These are phyloP conservation scores for Matsumyia berberina DNA, from an alignment of 2,888 invertebrate species.

Conservation along the genomic window DNA sequence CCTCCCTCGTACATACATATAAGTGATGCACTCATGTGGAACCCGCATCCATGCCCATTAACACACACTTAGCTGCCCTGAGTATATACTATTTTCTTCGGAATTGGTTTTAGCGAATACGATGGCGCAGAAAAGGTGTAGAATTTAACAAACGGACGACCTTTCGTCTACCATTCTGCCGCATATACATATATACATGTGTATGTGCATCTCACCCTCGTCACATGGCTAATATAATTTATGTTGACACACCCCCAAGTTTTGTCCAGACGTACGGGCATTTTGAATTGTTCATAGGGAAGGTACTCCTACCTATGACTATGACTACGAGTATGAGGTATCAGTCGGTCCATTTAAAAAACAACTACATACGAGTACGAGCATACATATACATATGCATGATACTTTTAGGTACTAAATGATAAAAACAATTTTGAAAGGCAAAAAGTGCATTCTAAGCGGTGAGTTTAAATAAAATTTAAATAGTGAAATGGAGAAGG, in stretches of 20 bases:
- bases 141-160: neutral
- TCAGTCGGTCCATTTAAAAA: conserved; percentile 39
- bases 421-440: neutral
- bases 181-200: conserved; percentile 4
- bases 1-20: neutral
- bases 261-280: conserved; percentile 44
- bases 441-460: neutral
- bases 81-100: neutral
- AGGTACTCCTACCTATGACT: no score
- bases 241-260: conserved; percentile 54
- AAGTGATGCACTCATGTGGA: conserved; percentile 22
- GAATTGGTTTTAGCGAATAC: conserved; percentile 33
- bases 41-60: conserved; percentile 9
- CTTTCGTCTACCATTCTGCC: conserved; percentile 1
- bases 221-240: conserved; percentile 37
- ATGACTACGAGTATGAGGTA: neutral
- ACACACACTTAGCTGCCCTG: neutral
- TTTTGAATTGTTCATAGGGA: conserved; percentile 3
- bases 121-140: conserved; percentile 30
- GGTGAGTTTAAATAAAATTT: conserved; percentile 4
- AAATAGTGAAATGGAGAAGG: neutral
- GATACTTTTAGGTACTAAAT: neutral
- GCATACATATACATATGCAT: neutral
- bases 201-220: conserved; percentile 27
- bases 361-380: no score